These are phyloP conservation scores for Silurus glanis DNA, from an alignment of 2,113 vertebrate genomes.

Conservation along the genomic window DNA sequence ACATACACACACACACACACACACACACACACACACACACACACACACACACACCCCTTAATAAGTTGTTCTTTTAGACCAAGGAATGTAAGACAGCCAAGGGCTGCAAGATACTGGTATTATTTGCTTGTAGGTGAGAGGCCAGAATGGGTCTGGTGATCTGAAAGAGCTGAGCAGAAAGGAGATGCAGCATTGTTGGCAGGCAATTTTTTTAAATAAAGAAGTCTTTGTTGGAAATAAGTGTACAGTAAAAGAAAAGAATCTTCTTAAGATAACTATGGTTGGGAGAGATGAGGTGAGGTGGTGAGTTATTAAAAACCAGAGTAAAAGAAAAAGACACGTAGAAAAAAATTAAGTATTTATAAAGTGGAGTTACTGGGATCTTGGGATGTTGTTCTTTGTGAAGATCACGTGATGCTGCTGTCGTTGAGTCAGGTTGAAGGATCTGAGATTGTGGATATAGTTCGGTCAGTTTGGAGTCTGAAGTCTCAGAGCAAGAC, in stretches of 20 bases:
- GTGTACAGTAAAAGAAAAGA: neutral
- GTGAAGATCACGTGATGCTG: conserved; percentile 4
- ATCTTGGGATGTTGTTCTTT: neutral
- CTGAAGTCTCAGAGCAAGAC: neutral
- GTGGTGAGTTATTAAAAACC: neutral
- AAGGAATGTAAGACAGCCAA: conserved; percentile 1
- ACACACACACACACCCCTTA: neutral
- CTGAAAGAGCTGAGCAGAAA: neutral
- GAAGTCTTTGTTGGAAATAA: neutral
- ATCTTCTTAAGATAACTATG: neutral
- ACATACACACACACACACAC: too few species aligned
- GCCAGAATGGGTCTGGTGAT: neutral
- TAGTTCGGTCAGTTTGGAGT: neutral
- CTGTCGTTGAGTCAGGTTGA: neutral
- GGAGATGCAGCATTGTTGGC: neutral
- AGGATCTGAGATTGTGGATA: neutral
- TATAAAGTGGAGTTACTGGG: neutral
- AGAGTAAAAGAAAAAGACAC: neutral
- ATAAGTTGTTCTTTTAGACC: neutral
- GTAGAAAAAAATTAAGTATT: neutral
- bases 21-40: too few species aligned
- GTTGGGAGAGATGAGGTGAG: neutral
- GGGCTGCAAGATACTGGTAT: neutral
- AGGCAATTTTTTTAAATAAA: neutral
- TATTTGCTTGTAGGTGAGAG: neutral